A percentile compares a stretch with the other conserved stretches of the same genome.
Evolutionary conservation across 1,140 invertebrate species (phyloP).

Genomic region (Ephestia elutella): DNA sequence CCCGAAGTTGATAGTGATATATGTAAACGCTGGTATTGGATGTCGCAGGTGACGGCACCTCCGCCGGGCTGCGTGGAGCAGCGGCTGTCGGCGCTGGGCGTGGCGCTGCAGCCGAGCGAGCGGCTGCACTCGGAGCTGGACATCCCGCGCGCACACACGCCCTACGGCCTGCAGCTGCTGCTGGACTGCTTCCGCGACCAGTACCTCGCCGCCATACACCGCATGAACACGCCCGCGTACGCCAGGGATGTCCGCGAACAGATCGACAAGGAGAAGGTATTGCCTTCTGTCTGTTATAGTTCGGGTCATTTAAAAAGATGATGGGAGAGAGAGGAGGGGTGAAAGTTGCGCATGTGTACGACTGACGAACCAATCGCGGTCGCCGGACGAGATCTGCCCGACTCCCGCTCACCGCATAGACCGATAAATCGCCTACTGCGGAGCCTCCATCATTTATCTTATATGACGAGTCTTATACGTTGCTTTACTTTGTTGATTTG

Average conservation of each 20-base stretch:
- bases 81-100: constrained; percentile 84
- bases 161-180: constrained; percentile 89
- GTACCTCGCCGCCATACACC: constrained; percentile 86
- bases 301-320: too few relatives aligned
- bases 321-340: too few relatives aligned
- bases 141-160: constrained; percentile 84
- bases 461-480: too few relatives aligned
- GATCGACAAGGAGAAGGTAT: constrained; percentile 86
- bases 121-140: constrained; percentile 86
- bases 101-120: constrained; percentile 74
- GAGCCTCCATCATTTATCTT: too few relatives aligned
- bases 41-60: constrained; percentile 71
- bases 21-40: too few relatives aligned
- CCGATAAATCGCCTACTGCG: too few relatives aligned
- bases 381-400: too few relatives aligned
- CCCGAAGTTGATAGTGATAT: too few relatives aligned
- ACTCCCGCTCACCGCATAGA: too few relatives aligned
- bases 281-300: constrained; percentile 2
- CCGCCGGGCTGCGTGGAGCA: constrained; percentile 93
- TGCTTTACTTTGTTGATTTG: too few relatives aligned
- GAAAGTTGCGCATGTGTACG: too few relatives aligned
- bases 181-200: constrained; percentile 89
- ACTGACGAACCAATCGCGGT: too few relatives aligned
- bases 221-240: constrained; percentile 87
- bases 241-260: constrained; percentile 82